phyloP scores from a whole-genome alignment of 2,888 invertebrate genomes.

The Synergus umbraculus region DNA sequence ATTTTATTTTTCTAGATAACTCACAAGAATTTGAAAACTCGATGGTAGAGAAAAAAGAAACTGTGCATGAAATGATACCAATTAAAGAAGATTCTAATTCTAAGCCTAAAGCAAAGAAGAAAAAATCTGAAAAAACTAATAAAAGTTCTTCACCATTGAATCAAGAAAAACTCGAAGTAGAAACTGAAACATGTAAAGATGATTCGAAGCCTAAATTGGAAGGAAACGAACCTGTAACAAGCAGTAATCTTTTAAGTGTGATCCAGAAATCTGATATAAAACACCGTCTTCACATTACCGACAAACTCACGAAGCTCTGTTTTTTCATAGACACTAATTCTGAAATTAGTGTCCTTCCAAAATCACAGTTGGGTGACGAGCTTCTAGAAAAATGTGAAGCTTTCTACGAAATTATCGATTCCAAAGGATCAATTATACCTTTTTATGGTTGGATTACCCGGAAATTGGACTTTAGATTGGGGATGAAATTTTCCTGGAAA shows the following conservation, averaged over 20 bases:
- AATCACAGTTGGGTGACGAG: neutral
- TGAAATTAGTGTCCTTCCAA: conserved; percentile 17
- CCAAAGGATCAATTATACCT: neutral
- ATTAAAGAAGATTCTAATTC: neutral
- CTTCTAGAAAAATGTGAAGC: neutral
- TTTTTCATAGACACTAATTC: neutral
- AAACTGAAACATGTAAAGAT: neutral
- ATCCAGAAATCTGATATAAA: neutral
- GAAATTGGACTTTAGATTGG: neutral
- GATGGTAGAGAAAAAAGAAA: neutral
- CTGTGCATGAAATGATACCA: neutral
- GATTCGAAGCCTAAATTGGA: too few relatives aligned
- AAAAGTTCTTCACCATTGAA: neutral
- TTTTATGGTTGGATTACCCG: neutral
- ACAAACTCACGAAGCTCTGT: neutral
- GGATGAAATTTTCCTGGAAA: neutral
- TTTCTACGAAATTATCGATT: neutral
- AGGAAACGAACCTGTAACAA: neutral
- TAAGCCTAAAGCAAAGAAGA: neutral
- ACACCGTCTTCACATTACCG: neutral
- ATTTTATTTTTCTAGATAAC: neutral
- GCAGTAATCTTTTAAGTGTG: neutral
- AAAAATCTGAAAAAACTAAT: neutral
- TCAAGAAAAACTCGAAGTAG: neutral
- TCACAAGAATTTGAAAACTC: neutral